Conservation (phyloP, 2,797 vertebrate species). For the Danionella dracula region DNA sequence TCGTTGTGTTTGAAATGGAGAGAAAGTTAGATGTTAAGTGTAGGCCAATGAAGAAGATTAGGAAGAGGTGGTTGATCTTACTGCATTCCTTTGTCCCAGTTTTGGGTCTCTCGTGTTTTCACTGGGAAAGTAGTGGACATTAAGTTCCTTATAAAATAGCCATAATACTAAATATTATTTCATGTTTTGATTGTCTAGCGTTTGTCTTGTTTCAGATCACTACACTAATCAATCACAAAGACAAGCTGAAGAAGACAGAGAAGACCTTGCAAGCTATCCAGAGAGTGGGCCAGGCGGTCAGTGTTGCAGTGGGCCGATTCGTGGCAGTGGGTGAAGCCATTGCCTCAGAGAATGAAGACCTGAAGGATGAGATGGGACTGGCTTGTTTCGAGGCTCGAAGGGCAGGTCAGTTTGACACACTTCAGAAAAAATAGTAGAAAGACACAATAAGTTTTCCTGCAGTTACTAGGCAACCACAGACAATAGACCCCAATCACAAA, state of each 20-base stretch:
- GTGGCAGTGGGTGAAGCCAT: conserved; percentile 95
- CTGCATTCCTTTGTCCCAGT: no score
- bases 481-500: background rate
- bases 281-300: conserved; percentile 90
- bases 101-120: no score
- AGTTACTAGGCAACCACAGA: conserved; percentile 27
- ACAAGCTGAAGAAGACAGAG: conserved; percentile 92
- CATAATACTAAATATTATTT: no score
- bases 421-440: background rate
- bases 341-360: conserved; percentile 86
- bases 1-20: conserved; percentile 18
- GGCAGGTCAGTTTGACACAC: conserved; percentile 76
- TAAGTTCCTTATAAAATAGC: no score
- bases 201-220: conserved; percentile 80
- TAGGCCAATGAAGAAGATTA: conserved; percentile 11
- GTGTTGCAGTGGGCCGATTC: conserved; percentile 88
- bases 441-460: conserved; percentile 43
- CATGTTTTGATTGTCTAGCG: no score
- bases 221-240: conserved; percentile 96
- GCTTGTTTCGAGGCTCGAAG: conserved; percentile 90
- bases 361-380: conserved; percentile 93
- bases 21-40: conserved; percentile 3
- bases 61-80: background rate
- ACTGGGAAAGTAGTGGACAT: no score
- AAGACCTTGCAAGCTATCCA: conserved; percentile 90